Conservation (phyloP, 2,888 invertebrate species). For the Hemaris fuciformis region DNA sequence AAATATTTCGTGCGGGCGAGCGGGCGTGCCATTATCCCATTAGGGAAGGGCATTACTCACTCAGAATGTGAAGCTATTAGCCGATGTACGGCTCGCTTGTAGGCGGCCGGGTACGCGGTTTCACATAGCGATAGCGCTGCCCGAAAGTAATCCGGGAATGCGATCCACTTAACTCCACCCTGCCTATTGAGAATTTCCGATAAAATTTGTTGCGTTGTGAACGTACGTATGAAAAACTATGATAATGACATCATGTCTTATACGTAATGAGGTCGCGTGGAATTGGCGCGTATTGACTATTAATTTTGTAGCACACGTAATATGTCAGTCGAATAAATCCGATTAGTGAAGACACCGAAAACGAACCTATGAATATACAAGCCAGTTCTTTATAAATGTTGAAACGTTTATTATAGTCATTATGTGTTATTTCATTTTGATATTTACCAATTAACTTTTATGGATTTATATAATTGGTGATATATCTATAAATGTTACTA, state of each 20-base stretch:
- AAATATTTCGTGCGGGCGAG: slow-evolving; percentile 67
- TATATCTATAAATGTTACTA: slow-evolving; percentile 1
- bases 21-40: slow-evolving; percentile 73
- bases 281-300: slow-evolving; percentile 6
- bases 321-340: slow-evolving; percentile 7
- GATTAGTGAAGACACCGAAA: slow-evolving; percentile 6
- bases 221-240: slow-evolving; percentile 4
- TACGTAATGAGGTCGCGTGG: slow-evolving; percentile 7
- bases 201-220: not conserved
- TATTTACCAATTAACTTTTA: slow-evolving; percentile 5
- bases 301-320: slow-evolving; percentile 7
- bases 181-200: slow-evolving; percentile 1
- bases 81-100: slow-evolving; percentile 25
- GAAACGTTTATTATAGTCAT: not conserved
- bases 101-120: not conserved
- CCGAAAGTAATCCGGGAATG: slow-evolving; percentile 11
- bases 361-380: slow-evolving; percentile 1
- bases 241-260: slow-evolving; percentile 4
- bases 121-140: slow-evolving; percentile 2
- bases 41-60: slow-evolving; percentile 74
- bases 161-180: slow-evolving; percentile 6
- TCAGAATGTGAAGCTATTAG: slow-evolving; percentile 69
- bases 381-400: slow-evolving; percentile 5
- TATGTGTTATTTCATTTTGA: slow-evolving; percentile 5
- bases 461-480: not conserved